A percentile compares a stretch with the other conserved stretches of the same genome.
These are phyloP conservation scores for Temnopleurus reevesii DNA, from an alignment of 53 echinoderm and acorn worm genomes.

Conservation along the genomic window DNA sequence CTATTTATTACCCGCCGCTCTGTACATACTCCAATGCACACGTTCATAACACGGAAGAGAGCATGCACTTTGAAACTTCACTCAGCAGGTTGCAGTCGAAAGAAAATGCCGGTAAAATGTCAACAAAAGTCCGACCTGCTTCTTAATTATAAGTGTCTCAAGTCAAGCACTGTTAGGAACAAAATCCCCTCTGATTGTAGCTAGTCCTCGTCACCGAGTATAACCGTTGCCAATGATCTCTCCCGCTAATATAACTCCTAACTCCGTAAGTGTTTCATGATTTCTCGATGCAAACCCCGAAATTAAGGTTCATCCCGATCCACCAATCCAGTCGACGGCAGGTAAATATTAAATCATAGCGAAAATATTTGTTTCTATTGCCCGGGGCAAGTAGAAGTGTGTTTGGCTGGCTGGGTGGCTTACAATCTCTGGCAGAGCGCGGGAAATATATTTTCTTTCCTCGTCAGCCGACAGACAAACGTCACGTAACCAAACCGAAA, in stretches of 20 bases:
- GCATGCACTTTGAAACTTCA: slow-evolving; percentile 29
- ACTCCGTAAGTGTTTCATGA: not conserved
- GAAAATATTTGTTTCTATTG: slow-evolving; percentile 51
- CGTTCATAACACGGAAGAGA: slow-evolving; percentile 4
- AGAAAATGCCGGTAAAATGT: not conserved
- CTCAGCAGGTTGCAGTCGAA: slow-evolving; percentile 25
- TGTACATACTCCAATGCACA: slow-evolving; percentile 15
- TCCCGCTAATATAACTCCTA: not conserved
- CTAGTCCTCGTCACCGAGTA: not conserved
- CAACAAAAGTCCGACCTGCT: slow-evolving; percentile 21
- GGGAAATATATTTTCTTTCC: not conserved
- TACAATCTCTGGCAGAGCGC: not conserved
- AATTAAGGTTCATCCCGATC: slow-evolving; percentile 20
- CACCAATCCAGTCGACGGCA: slow-evolving; percentile 10
- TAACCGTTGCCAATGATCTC: not conserved
- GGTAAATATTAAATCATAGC: slow-evolving; percentile 44
- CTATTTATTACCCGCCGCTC: not conserved
- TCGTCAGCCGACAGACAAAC: not conserved
- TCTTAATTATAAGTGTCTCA: not conserved
- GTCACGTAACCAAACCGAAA: slow-evolving; percentile 1
- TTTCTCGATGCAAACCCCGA: not conserved
- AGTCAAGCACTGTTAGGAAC: slow-evolving; percentile 28
- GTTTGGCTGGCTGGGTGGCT: not conserved
- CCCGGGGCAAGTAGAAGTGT: not conserved
- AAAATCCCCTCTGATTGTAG: not conserved